Conservation (phyloP, 2,888 invertebrate genomes). For the Galerucella nymphaeae region DNA sequence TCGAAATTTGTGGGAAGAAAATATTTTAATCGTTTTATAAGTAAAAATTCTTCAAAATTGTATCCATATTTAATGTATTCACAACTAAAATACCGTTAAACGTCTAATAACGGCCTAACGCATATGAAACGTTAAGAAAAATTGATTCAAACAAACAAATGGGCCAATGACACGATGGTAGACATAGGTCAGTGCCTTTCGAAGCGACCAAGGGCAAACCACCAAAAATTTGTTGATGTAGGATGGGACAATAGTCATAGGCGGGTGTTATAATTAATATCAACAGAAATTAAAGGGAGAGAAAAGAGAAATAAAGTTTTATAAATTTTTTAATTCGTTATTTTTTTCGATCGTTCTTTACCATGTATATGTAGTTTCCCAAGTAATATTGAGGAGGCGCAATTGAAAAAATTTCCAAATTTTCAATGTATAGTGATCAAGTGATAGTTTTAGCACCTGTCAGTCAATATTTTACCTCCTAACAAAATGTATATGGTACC, state of each 20-base stretch:
- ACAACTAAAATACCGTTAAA: neutral
- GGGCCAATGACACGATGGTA: conserved; percentile 45
- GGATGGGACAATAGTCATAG: neutral
- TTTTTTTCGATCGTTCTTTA: too few relatives aligned
- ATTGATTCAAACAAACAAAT: neutral
- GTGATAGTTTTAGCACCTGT: too few relatives aligned
- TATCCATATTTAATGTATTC: neutral
- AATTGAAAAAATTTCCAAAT: too few relatives aligned
- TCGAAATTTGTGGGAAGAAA: too few relatives aligned
- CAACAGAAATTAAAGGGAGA: too few relatives aligned
- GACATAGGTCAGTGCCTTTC: conserved; percentile 49
- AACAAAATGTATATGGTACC: too few relatives aligned
- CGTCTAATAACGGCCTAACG: neutral
- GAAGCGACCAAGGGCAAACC: conserved; percentile 33
- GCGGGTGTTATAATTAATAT: neutral
- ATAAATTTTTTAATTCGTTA: too few relatives aligned
- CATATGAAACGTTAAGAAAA: neutral
- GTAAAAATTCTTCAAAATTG: neutral
- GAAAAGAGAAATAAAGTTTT: too few relatives aligned
- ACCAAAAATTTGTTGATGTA: conserved; percentile 14
- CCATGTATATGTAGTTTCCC: too few relatives aligned
- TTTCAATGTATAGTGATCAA: too few relatives aligned
- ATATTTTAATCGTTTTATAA: neutral
- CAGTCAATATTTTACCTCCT: too few relatives aligned
- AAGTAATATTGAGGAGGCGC: too few relatives aligned